These are phyloP conservation scores for Pollimyrus isidori DNA, from an alignment of 2,113 vertebrate species.

Conservation along the genomic window DNA sequence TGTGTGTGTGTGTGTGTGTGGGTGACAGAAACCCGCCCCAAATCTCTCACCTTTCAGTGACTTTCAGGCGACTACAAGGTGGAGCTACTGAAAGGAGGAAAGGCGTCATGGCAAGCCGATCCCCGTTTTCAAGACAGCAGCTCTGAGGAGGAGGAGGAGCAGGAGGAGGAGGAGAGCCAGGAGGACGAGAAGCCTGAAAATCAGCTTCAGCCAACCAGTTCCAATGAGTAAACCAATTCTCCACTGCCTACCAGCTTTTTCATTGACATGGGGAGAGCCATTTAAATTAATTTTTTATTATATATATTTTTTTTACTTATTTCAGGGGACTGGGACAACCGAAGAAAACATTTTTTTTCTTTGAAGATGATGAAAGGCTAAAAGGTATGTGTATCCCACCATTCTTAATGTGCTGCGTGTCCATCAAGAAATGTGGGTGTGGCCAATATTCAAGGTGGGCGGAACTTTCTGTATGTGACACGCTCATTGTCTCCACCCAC, in stretches of 20 bases:
- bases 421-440: neutral
- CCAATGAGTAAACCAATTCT: constrained; percentile 48
- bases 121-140: constrained; percentile 80
- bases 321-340: constrained; percentile 45
- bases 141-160: constrained; percentile 71
- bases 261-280: neutral
- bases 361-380: constrained; percentile 66
- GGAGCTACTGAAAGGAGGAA: constrained; percentile 57
- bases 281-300: neutral
- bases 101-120: constrained; percentile 71
- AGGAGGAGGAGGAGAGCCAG: constrained; percentile 22
- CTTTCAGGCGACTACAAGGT: constrained; percentile 60
- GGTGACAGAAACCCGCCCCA: neutral
- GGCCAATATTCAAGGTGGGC: neutral
- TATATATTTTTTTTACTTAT: neutral
- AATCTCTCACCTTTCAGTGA: neutral
- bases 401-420: neutral
- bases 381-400: constrained; percentile 52
- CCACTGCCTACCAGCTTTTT: neutral
- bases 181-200: constrained; percentile 18
- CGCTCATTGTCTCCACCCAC: neutral
- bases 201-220: constrained; percentile 25
- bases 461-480: neutral
- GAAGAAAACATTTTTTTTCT: constrained; percentile 66
- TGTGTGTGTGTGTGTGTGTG: no score